Evolutionary conservation across 1,140 invertebrate species (phyloP).

Genomic region (Vanessa atalanta): DNA sequence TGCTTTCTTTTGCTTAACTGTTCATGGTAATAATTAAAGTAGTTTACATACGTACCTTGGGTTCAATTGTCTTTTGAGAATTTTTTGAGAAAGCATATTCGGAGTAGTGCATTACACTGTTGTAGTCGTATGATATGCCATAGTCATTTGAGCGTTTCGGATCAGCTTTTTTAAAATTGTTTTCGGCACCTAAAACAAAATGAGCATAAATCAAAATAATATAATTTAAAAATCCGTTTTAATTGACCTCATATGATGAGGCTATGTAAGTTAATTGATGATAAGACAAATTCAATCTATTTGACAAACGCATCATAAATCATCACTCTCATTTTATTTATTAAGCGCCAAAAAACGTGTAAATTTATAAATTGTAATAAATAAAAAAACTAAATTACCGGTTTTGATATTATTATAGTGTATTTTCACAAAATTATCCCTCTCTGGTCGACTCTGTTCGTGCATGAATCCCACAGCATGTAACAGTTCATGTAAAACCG

Average conservation of each 20-base stretch:
- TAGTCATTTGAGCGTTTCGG: constrained; percentile 81
- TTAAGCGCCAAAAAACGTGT: too few relatives aligned
- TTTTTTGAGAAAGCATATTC: constrained; percentile 88
- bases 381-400: constrained; percentile 68
- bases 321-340: too few relatives aligned
- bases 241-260: too few relatives aligned
- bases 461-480: constrained; percentile 93
- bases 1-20: too few relatives aligned
- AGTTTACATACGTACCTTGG: constrained; percentile 78
- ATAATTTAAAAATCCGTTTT: background rate
- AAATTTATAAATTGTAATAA: background rate
- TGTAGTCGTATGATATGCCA: constrained; percentile 88
- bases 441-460: constrained; percentile 90
- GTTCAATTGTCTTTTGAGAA: constrained; percentile 85
- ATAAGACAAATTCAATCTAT: too few relatives aligned
- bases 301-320: too few relatives aligned
- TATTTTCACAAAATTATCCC: constrained; percentile 88
- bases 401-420: constrained; percentile 87
- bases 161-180: constrained; percentile 86
- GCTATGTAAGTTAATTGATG: too few relatives aligned
- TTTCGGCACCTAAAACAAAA: constrained; percentile 78
- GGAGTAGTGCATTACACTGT: constrained; percentile 93
- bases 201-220: background rate
- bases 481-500: constrained; percentile 92
- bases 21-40: background rate